A percentile compares a stretch with the other conserved stretches of the same genome.
Conservation (phyloP, 1,140 invertebrate genomes). For the Anastrepha obliqua region DNA sequence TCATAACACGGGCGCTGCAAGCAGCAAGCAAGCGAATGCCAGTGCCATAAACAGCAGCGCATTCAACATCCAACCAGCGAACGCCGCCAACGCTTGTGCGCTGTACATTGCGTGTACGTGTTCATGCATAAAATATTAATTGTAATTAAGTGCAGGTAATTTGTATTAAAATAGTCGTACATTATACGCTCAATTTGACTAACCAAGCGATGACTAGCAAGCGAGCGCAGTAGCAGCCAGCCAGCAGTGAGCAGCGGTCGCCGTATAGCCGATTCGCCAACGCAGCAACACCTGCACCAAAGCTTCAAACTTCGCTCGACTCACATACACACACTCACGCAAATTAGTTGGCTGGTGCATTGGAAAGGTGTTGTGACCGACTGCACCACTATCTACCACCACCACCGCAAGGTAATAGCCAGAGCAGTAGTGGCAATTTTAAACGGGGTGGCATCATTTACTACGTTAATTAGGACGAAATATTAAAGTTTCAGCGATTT, state of each 20-base stretch:
- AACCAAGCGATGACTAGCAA: not conserved
- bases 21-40: not conserved
- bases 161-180: slow-evolving; percentile 44
- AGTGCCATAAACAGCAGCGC: too few species aligned
- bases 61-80: not conserved
- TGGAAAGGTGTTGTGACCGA: not conserved
- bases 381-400: not conserved
- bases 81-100: not conserved
- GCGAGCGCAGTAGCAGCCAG: not conserved
- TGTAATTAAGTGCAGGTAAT: slow-evolving; percentile 46
- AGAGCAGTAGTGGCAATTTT: not conserved
- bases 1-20: not conserved
- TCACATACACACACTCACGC: too few species aligned
- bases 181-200: slow-evolving; percentile 30
- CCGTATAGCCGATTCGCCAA: too few species aligned
- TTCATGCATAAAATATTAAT: slow-evolving; percentile 47
- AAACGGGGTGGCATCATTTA: not conserved
- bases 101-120: not conserved
- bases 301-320: too few species aligned
- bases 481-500: slow-evolving; percentile 3
- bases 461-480: slow-evolving; percentile 1
- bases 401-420: not conserved
- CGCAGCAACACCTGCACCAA: too few species aligned
- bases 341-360: not conserved
- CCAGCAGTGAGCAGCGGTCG: not conserved